Conservation (phyloP, 1,140 invertebrate species). For the Lordiphosa clarofinis region DNA sequence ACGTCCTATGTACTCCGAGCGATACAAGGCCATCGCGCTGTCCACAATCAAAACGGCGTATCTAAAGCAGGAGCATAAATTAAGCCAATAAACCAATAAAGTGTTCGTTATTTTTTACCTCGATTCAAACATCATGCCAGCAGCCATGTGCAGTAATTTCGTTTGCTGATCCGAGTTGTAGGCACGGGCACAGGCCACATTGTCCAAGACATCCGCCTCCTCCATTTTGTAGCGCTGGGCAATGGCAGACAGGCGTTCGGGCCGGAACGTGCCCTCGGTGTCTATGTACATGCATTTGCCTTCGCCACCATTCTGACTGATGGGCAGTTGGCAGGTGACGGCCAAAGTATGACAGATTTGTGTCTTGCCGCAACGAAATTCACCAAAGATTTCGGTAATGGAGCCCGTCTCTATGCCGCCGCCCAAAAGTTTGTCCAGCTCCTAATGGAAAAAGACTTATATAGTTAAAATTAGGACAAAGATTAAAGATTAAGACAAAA, state of each 20-base stretch:
- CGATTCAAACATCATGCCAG: conserved; percentile 98
- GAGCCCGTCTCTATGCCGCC: conserved; percentile 99
- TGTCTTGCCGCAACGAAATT: conserved; percentile 99
- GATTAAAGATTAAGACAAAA: no score
- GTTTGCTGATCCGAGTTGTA: conserved; percentile 99
- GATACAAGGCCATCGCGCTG: conserved; percentile 96
- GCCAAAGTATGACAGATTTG: conserved; percentile 98
- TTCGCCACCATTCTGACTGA: conserved; percentile 98
- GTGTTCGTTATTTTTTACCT: conserved; percentile 83
- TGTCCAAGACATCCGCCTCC: conserved; percentile 95
- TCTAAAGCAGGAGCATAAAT: conserved; percentile 80
- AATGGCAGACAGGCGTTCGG: conserved; percentile 91
- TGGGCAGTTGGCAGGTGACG: conserved; percentile 98
- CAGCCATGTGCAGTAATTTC: conserved; percentile 92
- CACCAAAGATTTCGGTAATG: conserved; percentile 99
- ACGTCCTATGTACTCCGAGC: conserved; percentile 97
- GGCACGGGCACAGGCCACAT: conserved; percentile 97
- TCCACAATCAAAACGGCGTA: conserved; percentile 98
- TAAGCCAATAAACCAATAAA: no score
- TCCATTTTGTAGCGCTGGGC: conserved; percentile 92
- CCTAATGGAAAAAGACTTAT: no score
- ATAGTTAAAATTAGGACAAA: no score
- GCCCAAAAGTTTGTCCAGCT: conserved; percentile 95
- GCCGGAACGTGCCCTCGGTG: conserved; percentile 97
- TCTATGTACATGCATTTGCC: conserved; percentile 99